Percentiles rank a stretch among this genome's conserved stretches.
Evolutionary conservation across 2,888 invertebrate species (phyloP).

Genomic region (Ephialtes manifestator): DNA sequence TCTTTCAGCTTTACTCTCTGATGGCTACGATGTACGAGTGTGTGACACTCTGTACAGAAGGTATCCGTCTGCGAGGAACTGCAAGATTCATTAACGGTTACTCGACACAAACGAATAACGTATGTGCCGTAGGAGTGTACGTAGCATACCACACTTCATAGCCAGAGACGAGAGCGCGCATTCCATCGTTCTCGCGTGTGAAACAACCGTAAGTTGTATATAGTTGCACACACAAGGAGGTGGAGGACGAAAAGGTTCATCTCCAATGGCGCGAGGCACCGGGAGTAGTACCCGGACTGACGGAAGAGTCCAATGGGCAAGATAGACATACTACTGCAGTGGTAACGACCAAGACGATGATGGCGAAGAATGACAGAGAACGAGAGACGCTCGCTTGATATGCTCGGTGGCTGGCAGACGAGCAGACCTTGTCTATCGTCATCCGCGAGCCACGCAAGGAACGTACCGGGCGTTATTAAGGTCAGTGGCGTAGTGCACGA

Average conservation of each 20-base stretch:
- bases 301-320: constrained; percentile 24
- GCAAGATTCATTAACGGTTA: constrained; percentile 83
- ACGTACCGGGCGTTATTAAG: constrained; percentile 81
- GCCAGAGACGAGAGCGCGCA: constrained; percentile 65
- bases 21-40: not conserved
- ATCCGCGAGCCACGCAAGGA: constrained; percentile 79
- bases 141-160: not conserved
- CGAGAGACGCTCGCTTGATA: constrained; percentile 74
- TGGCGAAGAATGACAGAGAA: constrained; percentile 31
- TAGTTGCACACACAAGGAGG: constrained; percentile 66
- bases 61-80: constrained; percentile 75
- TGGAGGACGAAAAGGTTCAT: constrained; percentile 62
- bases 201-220: constrained; percentile 75
- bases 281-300: constrained; percentile 24
- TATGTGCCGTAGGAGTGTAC: constrained; percentile 19
- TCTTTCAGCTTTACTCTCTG: constrained; percentile 2
- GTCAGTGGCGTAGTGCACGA: constrained; percentile 78
- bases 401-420: constrained; percentile 77
- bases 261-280: constrained; percentile 54
- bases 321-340: constrained; percentile 46
- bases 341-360: constrained; percentile 3
- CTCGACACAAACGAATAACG: constrained; percentile 75
- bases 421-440: constrained; percentile 82
- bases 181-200: constrained; percentile 77
- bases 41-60: not conserved